These are phyloP conservation scores for Galagoides demidoff DNA, from an alignment of 2,797 vertebrate genomes.

Conservation along the genomic window DNA sequence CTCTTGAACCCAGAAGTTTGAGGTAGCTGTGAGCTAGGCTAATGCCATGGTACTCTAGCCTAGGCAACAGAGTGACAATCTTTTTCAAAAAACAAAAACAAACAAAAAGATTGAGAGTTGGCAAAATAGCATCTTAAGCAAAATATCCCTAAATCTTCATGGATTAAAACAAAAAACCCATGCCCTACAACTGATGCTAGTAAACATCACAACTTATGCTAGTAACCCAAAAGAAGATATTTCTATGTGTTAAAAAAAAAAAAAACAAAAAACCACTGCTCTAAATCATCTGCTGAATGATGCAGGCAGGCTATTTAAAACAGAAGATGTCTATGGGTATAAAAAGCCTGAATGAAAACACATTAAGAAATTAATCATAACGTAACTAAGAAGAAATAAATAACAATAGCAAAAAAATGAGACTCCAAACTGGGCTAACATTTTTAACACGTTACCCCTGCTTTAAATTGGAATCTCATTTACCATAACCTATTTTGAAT, in stretches of 20 bases:
- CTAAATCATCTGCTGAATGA: not conserved
- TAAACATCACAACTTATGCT: not conserved
- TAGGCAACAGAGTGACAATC: too few relatives aligned
- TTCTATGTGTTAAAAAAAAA: conserved; percentile 41
- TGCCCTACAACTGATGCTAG: not conserved
- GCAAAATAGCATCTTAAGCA: not conserved
- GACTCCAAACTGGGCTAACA: not conserved
- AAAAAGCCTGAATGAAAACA: not conserved
- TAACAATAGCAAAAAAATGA: not conserved
- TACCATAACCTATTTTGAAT: conserved; percentile 40
- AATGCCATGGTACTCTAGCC: too few relatives aligned
- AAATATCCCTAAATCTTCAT: conserved; percentile 1
- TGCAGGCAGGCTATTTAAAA: not conserved
- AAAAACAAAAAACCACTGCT: not conserved
- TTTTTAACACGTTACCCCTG: conserved; percentile 14
- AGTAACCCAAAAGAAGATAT: conserved; percentile 10
- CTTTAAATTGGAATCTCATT: conserved; percentile 33
- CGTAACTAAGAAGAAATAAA: not conserved
- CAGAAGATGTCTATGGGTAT: not conserved
- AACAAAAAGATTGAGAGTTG: not conserved
- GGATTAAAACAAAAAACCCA: conserved; percentile 20
- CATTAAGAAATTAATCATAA: conserved; percentile 31
- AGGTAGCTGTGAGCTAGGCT: too few relatives aligned
- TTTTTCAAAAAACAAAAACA: too few relatives aligned
- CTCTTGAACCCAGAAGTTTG: too few relatives aligned